Base-by-base conservation (phyloP, 2,888 invertebrate species). In the Arctia plantaginis region DNA sequence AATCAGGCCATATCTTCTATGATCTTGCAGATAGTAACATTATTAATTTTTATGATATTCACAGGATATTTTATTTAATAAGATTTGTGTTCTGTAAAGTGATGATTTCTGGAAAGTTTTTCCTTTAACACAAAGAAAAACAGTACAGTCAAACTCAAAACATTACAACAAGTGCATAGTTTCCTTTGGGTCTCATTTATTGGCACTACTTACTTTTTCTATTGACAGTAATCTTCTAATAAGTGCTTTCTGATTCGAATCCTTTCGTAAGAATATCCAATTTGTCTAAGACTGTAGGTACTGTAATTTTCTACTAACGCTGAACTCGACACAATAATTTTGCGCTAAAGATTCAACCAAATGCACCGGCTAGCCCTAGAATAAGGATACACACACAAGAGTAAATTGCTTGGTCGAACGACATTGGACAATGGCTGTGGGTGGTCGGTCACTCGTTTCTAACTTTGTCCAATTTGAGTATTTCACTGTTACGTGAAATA, bases 371-470 rank as follows among this genome's bases (percentile, higher is more conserved):
- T 79, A 79, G 75, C 77, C 77, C 78, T 47, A 78, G 74, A 80
- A 80, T 80, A 80, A 81, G 77, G 76, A 75, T 82, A 84, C 89
- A 81, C 88, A 89, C 89, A 84, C 84, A 85, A 81, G 84, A 85
- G 83, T 81, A 86, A 88, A 89, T 87, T 85, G 88, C 86, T 80
- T 87, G 89, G 88, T 88, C 88, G 85, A 88, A 82, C 87, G 90
- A 88, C 91, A 88, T 81, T 82, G 89, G 83, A 91, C 91, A 91
- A 90, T 90, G 87, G 86, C 86, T 79, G 83, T 91, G 92, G 92
- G 93, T 92, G 93, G 93, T 92, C 92, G 88, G 68, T 79, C 85
- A 83, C 86, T 77, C 85, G 82, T 86, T 88, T 87, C 89, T 83
- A 85, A 85, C 85, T 89, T 88, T 88, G 88, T 88, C 91, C 89